Conservation (phyloP, 35 echinoderm and acorn worm species). For the Eucidaris tribuloides region DNA sequence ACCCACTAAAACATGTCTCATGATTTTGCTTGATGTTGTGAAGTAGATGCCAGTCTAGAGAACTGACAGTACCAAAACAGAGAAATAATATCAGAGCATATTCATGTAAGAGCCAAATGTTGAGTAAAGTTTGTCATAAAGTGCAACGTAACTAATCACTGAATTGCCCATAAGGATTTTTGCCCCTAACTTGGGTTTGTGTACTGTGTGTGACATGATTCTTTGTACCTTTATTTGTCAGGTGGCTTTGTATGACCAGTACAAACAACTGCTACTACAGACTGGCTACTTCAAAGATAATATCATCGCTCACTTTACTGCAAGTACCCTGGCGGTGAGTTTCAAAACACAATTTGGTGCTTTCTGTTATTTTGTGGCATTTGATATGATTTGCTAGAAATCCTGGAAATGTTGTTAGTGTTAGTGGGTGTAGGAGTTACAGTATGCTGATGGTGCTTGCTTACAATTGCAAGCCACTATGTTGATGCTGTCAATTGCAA, state of each 20-base stretch:
- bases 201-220: background rate
- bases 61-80: background rate
- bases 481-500: too few species aligned
- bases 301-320: conserved; percentile 74
- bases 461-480: too few species aligned
- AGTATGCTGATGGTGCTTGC: too few species aligned
- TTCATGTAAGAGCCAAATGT: background rate
- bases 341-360: too few species aligned
- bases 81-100: background rate
- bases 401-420: too few species aligned
- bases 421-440: too few species aligned
- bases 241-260: conserved; percentile 91
- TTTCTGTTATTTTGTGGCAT: too few species aligned
- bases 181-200: background rate
- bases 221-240: conserved; percentile 38
- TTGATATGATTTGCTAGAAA: too few species aligned
- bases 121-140: background rate
- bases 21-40: too few species aligned
- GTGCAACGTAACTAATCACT: background rate
- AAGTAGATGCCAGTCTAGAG: background rate
- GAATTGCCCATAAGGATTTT: background rate
- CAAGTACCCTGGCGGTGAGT: conserved; percentile 89
- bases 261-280: conserved; percentile 66
- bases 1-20: too few species aligned
- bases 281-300: conserved; percentile 66